Conservation (phyloP, 2,797 vertebrate species). For the Tiaroga cobitis region DNA sequence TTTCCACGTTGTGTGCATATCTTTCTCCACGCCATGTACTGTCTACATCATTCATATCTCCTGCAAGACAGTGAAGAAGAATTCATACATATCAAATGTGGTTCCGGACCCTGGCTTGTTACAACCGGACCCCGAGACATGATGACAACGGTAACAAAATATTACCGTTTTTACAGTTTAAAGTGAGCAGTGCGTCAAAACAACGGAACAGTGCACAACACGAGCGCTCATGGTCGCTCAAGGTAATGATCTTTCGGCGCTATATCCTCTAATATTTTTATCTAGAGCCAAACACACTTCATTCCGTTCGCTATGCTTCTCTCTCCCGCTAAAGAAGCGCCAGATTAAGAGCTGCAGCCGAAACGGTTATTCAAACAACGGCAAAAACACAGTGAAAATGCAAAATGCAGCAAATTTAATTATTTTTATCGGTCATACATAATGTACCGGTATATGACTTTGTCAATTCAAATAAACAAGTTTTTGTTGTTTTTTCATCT, state of each 20-base stretch:
- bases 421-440: background rate
- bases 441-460: too few species aligned
- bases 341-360: background rate
- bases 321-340: background rate
- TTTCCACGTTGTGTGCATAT: background rate
- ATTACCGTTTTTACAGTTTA: background rate
- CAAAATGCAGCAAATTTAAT: background rate
- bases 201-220: background rate
- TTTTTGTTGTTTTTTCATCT: too few species aligned
- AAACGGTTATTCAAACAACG: background rate
- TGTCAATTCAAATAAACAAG: too few species aligned
- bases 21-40: background rate
- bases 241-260: background rate
- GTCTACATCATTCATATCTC: background rate
- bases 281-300: background rate
- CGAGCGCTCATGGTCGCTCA: background rate
- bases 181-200: background rate
- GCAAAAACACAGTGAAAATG: background rate
- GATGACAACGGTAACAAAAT: background rate
- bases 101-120: background rate
- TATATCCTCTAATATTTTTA: background rate
- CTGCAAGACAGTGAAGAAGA: background rate
- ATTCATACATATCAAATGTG: constrained; percentile 1
- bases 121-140: background rate
- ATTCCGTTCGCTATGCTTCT: background rate